A percentile compares a stretch with the other conserved stretches of the same genome.
Evolutionary conservation across 2,113 vertebrate species (phyloP).

Genomic region (Strix uralensis): DNA sequence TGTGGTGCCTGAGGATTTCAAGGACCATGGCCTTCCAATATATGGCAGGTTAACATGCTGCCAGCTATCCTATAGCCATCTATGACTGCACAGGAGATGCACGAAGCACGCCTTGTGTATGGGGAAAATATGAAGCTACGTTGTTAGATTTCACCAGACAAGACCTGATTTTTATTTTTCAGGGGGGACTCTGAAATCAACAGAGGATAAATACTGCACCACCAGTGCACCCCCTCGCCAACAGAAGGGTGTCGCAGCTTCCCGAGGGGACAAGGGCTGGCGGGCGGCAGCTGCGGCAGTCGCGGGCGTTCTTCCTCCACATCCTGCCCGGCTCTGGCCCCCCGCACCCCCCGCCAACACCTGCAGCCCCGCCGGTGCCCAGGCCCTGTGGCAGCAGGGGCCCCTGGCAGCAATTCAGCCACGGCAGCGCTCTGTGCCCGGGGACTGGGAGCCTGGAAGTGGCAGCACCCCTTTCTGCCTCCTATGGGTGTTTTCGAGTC

Average conservation of each 20-base stretch:
- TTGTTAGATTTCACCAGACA: not conserved
- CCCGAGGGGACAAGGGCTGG: not conserved
- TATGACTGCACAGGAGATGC: not conserved
- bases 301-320: not conserved
- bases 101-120: fast-evolving
- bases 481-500: not conserved
- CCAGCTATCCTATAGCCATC: not conserved
- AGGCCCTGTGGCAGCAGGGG: not conserved
- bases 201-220: too few species aligned
- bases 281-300: not conserved
- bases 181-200: not conserved
- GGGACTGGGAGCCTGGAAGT: too few species aligned
- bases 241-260: not conserved
- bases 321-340: too few species aligned
- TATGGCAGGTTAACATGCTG: not conserved
- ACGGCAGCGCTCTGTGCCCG: fast-evolving
- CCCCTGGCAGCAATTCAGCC: not conserved
- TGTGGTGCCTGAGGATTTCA: slow-evolving; percentile 8
- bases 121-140: not conserved
- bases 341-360: too few species aligned
- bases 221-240: not conserved
- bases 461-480: not conserved
- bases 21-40: not conserved
- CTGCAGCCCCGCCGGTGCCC: not conserved
- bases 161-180: not conserved